A percentile compares a stretch with the other conserved stretches of the same genome.
Conservation (phyloP, 2,797 vertebrate species). For the Acanthiza pusilla region DNA sequence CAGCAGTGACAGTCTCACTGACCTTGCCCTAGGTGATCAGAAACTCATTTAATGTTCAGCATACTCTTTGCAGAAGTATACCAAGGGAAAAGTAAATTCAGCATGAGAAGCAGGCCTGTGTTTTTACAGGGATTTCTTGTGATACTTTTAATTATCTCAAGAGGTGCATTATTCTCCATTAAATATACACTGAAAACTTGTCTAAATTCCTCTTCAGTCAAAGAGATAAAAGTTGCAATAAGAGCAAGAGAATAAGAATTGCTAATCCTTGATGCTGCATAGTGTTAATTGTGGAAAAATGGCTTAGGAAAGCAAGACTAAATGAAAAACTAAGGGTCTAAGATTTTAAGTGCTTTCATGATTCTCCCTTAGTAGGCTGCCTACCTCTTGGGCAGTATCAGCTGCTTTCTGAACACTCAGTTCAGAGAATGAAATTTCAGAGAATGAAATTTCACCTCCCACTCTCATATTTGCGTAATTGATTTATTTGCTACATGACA, state of each 20-base stretch:
- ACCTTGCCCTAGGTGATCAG: constrained; percentile 76
- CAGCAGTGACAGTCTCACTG: constrained; percentile 71
- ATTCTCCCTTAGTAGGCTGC: not conserved
- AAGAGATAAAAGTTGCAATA: not conserved
- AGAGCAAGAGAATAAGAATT: not conserved
- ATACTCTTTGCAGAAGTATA: constrained; percentile 9
- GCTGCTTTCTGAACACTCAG: not conserved
- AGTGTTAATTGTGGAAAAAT: not conserved
- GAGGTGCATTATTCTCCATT: not conserved
- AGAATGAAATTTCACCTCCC: not conserved
- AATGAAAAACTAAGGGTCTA: not conserved
- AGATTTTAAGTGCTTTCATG: not conserved
- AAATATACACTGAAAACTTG: not conserved
- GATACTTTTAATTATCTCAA: not conserved
- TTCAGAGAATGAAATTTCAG: not conserved
- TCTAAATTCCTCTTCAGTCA: not conserved
- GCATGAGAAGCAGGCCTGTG: not conserved
- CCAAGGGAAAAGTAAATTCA: not conserved
- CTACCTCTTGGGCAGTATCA: not conserved
- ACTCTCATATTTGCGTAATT: not conserved
- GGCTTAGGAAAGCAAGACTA: not conserved
- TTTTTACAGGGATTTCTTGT: constrained; percentile 7
- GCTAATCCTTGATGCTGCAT: not conserved
- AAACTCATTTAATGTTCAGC: constrained; percentile 73
- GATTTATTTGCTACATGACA: not conserved